Percentiles rank a stretch among this genome's conserved stretches.
phyloP scores from a whole-genome alignment of 1,140 invertebrate genomes.

The Phthorimaea operculella region DNA sequence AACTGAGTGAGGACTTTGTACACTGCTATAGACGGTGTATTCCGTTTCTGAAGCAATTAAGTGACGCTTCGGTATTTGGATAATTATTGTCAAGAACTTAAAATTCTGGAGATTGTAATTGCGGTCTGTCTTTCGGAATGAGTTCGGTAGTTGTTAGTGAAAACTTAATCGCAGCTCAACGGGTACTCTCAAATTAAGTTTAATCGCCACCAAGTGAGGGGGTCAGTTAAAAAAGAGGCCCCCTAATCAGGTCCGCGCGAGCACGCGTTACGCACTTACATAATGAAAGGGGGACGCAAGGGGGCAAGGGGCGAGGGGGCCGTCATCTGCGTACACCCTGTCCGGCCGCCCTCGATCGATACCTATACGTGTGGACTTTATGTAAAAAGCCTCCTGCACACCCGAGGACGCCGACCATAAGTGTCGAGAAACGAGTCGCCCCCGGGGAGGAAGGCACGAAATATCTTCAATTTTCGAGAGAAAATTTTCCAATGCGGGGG shows the following conservation, averaged over 20 bases:
- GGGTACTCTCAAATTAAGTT: constrained; percentile 59
- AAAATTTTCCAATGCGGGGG: constrained; percentile 65
- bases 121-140: too few species aligned
- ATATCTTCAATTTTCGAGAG: constrained; percentile 67
- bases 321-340: constrained; percentile 64
- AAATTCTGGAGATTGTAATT: too few species aligned
- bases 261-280: constrained; percentile 66
- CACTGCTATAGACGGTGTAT: too few species aligned
- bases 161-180: constrained; percentile 40
- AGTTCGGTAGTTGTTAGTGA: constrained; percentile 23
- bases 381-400: constrained; percentile 65
- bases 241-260: constrained; percentile 62
- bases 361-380: constrained; percentile 67
- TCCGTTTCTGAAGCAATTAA: too few species aligned
- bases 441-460: constrained; percentile 57
- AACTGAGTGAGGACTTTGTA: too few species aligned
- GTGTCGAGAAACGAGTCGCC: constrained; percentile 64
- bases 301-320: constrained; percentile 35
- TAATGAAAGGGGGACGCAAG: constrained; percentile 62
- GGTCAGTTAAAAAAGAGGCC: constrained; percentile 66
- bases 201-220: constrained; percentile 54
- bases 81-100: too few species aligned
- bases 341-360: constrained; percentile 62
- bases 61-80: too few species aligned
- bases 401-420: constrained; percentile 62